Conservation (phyloP, 2,113 vertebrate species). For the Tyrannus savana region DNA sequence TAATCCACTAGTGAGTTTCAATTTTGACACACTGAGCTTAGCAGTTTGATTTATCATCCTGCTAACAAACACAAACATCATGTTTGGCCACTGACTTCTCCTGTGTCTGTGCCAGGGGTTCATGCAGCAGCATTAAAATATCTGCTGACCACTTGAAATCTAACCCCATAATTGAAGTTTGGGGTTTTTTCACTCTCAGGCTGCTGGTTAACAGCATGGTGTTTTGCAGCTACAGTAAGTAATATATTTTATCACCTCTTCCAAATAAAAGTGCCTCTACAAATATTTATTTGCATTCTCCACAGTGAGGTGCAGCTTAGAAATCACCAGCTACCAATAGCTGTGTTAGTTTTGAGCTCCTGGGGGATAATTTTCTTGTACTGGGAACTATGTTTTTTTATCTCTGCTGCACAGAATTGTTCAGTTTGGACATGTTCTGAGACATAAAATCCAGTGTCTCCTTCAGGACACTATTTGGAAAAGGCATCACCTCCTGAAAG, state of each 20-base stretch:
- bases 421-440: background rate
- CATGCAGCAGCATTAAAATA: background rate
- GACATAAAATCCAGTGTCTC: constrained; percentile 31
- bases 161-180: background rate
- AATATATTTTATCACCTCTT: background rate
- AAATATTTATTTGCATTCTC: background rate
- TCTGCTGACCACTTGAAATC: background rate
- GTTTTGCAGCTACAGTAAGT: background rate
- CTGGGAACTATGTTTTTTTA: background rate
- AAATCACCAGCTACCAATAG: background rate
- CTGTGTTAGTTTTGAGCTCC: background rate
- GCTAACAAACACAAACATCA: background rate
- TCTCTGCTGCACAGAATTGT: background rate
- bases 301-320: background rate
- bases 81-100: background rate
- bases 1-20: background rate
- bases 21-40: background rate
- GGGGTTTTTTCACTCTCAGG: background rate
- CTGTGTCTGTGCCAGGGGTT: background rate
- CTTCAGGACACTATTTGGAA: constrained; percentile 6
- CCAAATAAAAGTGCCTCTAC: background rate
- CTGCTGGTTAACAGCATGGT: background rate
- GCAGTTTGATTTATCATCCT: background rate
- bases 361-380: background rate
- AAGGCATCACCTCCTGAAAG: background rate